phyloP scores from a whole-genome alignment of 2,113 vertebrate genomes.

The Perognathus longimembris region DNA sequence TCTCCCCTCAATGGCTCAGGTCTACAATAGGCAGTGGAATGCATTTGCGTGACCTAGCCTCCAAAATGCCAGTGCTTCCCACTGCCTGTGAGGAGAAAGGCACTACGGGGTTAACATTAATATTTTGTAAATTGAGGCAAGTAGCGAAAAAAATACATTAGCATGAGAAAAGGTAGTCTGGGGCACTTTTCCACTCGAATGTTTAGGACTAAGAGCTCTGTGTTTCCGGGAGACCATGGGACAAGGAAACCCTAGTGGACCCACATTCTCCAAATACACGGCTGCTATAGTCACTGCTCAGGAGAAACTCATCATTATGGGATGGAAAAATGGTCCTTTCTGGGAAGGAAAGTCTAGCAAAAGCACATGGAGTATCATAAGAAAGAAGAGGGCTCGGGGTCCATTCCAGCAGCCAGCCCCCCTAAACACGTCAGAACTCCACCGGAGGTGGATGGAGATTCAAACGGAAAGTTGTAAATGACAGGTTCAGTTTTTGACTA shows the following conservation, averaged over 20 bases:
- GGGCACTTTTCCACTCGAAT: constrained; percentile 46
- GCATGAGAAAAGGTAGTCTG: constrained; percentile 74
- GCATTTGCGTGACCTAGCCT: background rate
- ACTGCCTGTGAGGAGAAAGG: constrained; percentile 58
- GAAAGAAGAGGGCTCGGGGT: background rate
- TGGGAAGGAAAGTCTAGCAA: background rate
- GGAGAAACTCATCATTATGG: constrained; percentile 23
- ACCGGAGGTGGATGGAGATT: background rate
- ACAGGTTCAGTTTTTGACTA: background rate
- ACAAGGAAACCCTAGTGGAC: constrained; percentile 39
- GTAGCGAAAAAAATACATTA: constrained; percentile 62
- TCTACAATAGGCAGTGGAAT: constrained; percentile 38
- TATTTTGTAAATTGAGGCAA: constrained; percentile 78
- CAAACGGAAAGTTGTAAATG: background rate
- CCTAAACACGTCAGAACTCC: background rate
- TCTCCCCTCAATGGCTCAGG: constrained; percentile 14
- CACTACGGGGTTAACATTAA: constrained; percentile 69
- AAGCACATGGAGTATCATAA: background rate
- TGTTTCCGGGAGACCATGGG: background rate
- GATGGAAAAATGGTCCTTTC: background rate
- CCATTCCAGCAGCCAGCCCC: background rate
- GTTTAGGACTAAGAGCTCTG: constrained; percentile 52
- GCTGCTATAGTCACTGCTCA: background rate
- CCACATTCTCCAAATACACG: background rate
- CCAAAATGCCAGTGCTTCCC: constrained; percentile 35